Conservation (phyloP, 2,888 invertebrate species). For the Drosophila mimetica region DNA sequence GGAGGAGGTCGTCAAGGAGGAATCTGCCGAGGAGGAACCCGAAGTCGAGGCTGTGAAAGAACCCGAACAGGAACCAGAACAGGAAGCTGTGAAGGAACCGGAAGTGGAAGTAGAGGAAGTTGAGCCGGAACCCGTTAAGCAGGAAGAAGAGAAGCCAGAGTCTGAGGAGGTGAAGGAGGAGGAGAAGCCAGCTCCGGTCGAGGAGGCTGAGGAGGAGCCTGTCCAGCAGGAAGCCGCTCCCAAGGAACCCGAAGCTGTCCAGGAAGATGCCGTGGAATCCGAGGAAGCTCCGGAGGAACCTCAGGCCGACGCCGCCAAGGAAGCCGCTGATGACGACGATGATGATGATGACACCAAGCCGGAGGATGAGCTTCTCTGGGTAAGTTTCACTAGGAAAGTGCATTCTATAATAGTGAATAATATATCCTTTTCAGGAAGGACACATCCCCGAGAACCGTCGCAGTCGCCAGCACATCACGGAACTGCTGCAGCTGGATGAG, state of each 20-base stretch:
- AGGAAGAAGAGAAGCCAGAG: slow-evolving; percentile 45
- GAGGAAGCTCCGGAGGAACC: slow-evolving; percentile 70
- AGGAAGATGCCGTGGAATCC: slow-evolving; percentile 71
- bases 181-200: slow-evolving; percentile 52
- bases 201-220: slow-evolving; percentile 52
- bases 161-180: slow-evolving; percentile 49
- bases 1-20: slow-evolving; percentile 69
- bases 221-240: slow-evolving; percentile 63
- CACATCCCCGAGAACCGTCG: slow-evolving; percentile 91
- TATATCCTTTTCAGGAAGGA: slow-evolving; percentile 85
- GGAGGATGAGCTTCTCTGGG: slow-evolving; percentile 88
- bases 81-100: slow-evolving; percentile 63
- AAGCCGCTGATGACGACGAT: slow-evolving; percentile 49
- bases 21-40: slow-evolving; percentile 56
- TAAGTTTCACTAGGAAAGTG: slow-evolving; percentile 76
- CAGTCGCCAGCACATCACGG: slow-evolving; percentile 91
- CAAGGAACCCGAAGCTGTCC: slow-evolving; percentile 42
- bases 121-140: slow-evolving; percentile 23
- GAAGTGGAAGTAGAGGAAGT: slow-evolving; percentile 79
- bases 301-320: slow-evolving; percentile 71
- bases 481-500: slow-evolving; percentile 91
- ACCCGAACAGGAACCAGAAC: slow-evolving; percentile 22
- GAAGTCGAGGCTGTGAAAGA: slow-evolving; percentile 32
- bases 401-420: background rate
- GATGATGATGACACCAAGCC: slow-evolving; percentile 85